Evolutionary conservation across 2,888 invertebrate species (phyloP), one percentile per base, ranked within the genome.

Genomic region (Dermolepida albohirtum): DNA sequence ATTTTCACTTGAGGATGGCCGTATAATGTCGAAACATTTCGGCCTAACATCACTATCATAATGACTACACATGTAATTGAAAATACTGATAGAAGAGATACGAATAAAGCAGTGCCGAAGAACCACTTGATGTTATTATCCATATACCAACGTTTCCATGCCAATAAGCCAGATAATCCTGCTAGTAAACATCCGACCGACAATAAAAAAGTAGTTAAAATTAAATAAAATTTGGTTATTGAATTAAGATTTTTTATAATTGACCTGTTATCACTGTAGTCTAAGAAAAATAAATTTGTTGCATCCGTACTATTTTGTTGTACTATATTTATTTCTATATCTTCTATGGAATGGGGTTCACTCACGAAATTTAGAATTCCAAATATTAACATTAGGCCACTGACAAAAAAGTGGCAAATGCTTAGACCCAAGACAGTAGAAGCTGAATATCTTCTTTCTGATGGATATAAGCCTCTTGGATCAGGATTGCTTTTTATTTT

Each of bases 111-210:
- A 69, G 87, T 85, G 51, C 86, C 78, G 73, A 90, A 89, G 72
- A 90, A 84, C 84, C 87, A 87, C 0, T 85, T 85, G 73, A 90
- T 90, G 76, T 90, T 89, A 67, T 86, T 85, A 75, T 90, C 89
- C 51, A 89, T 86, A 77, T 90, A 90, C 90, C 90, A 90, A 70
- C 85, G 82, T 40, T 87, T 86, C 76, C 89, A 90, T 0, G 90
- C 90, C 51, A 89, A 77, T 10, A 89, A 82, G 1, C 88, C 89
- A 0, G 87, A 83, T 2, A 86, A 67, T 0, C 87, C 87, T 0
- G 87, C 85, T 0, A 84, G 82, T 51, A 87, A 74, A 0, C 86
- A 86, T 57, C 87, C 87, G 39, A 86, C 70, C 0, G 86, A 27
- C 40, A 69, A 29, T 8, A 51, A 39, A 17, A 59, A 65, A 7